phyloP scores from a whole-genome alignment of 30 jellyfish, hydroid and myxozoan species.

The Mastigias papua region DNA sequence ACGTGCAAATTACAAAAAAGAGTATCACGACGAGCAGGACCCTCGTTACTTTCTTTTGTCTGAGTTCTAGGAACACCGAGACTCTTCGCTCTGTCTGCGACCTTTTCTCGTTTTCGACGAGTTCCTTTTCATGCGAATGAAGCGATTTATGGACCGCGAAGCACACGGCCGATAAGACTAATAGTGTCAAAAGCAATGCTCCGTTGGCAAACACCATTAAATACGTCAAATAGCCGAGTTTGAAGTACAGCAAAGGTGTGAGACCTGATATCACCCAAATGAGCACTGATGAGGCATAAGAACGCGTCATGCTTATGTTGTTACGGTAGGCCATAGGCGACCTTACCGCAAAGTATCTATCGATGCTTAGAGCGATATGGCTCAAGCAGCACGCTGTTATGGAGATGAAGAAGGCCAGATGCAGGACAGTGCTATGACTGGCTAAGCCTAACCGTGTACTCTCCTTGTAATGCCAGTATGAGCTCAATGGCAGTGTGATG shows the following conservation, averaged over 20 bases:
- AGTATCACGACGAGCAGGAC: conserved; percentile 47
- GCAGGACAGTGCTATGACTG: conserved; percentile 32
- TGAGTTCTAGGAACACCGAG: conserved; percentile 49
- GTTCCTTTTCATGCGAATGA: conserved; percentile 38
- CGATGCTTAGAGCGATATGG: conserved; percentile 62
- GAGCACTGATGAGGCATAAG: conserved; percentile 24
- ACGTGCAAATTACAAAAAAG: conserved; percentile 67
- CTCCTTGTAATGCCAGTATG: conserved; percentile 31
- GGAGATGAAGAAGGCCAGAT: conserved; percentile 62
- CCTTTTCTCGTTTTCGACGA: conserved; percentile 12
- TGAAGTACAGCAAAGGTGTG: conserved; percentile 54
- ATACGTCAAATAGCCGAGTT: conserved; percentile 56
- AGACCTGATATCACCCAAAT: conserved; percentile 74
- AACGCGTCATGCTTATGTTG: conserved; percentile 54
- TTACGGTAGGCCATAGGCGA: conserved; percentile 70
- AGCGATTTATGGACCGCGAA: conserved; percentile 62
- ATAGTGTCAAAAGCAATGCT: conserved; percentile 57
- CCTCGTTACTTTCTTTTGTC: conserved; percentile 68
- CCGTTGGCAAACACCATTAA: conserved; percentile 78
- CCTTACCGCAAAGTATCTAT: conserved; percentile 74
- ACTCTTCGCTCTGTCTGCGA: conserved; percentile 50
- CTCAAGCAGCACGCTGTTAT: conserved; percentile 71
- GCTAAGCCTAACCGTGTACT: conserved; percentile 26
- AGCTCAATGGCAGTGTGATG: conserved; percentile 63
- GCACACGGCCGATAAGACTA: conserved; percentile 53